Evolutionary conservation across 2,113 vertebrate genomes (phyloP), one percentile per base, ranked within the genome.

Genomic region (Apteryx mantelli): DNA sequence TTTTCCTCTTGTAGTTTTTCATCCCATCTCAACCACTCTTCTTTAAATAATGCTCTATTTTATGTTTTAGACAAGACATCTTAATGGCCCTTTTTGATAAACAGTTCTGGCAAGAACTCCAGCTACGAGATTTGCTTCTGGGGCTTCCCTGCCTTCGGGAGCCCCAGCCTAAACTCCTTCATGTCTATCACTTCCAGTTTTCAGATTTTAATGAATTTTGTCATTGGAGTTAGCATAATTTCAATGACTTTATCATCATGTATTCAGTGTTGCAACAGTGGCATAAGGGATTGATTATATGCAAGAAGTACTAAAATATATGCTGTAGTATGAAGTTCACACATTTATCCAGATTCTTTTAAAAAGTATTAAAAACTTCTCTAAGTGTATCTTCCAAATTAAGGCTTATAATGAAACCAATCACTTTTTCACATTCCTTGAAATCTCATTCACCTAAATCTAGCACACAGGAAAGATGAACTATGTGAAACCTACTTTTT

Each of bases 281-380:
- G 34, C 36, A 28, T 2, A 88, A 71, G 0, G 0, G 32, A 52
- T 11, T 14, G 9, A 38, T 86, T 34, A 74, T 46, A 42, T 13
- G 12, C 13, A 26, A 38, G 28, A 69, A 21, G 34, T 30, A 61
- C 22, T 76, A 68, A 63, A 20, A 53, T 18, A 69, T 1, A 4
- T 25, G 60, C 24, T 20, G 20, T 9, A 8, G 8, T 40, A 65
- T 53, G 34, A 77, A 86, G 71, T n/a, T 90, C 16, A 68, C 5
- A 19, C 8, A 10, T 58, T 70, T 84, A 88, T 30, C 34, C 18
- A 75, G 42, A 63, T 5, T 46, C 53, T 46, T 69, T 24, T 36
- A n/a, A 48, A 64, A 82, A 82, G 55, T 40, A 79, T 42, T 30
- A 24, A 68, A 68, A 86, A 48, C 4, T 26, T 71, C 46, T 34